Evolutionary conservation across 2,888 invertebrate genomes (phyloP).

Genomic region (Nowickia ferox): DNA sequence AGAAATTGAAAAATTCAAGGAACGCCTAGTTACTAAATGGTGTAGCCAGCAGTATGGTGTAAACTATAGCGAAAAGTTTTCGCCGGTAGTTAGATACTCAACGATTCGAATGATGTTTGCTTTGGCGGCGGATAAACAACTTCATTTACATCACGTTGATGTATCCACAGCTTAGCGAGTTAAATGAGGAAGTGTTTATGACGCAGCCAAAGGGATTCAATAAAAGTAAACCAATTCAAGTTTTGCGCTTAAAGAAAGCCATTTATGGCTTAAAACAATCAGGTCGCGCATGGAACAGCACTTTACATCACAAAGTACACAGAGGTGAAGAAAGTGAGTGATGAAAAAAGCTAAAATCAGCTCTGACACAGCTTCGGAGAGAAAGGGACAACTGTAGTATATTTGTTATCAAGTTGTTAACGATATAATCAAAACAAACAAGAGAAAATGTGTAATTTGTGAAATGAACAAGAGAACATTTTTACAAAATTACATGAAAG

Average conservation of each 20-base stretch:
- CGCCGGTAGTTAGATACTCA: neutral
- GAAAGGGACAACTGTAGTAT: too few species aligned
- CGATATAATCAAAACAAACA: too few species aligned
- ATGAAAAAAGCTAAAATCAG: too few species aligned
- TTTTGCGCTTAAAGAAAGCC: conserved; percentile 72
- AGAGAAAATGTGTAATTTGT: too few species aligned
- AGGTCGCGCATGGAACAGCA: too few species aligned
- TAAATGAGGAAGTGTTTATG: conserved; percentile 65
- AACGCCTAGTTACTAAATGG: neutral
- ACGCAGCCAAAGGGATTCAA: conserved; percentile 67
- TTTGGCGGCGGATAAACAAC: conserved; percentile 1
- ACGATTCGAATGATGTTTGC: conserved; percentile 1
- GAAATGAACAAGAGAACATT: too few species aligned
- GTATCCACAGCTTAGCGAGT: conserved; percentile 11
- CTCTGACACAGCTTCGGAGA: too few species aligned
- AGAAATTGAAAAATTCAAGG: neutral
- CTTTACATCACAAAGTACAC: too few species aligned
- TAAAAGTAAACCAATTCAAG: conserved; percentile 48
- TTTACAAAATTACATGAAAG: too few species aligned
- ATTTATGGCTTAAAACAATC: conserved; percentile 61
- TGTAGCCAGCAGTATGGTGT: neutral
- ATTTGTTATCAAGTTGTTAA: too few species aligned
- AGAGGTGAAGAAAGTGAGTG: too few species aligned
- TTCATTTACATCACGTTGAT: conserved; percentile 23
- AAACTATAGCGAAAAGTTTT: conserved; percentile 1